Evolutionary conservation across 2,888 invertebrate genomes (phyloP).

Genomic region (Pandemis corylana): DNA sequence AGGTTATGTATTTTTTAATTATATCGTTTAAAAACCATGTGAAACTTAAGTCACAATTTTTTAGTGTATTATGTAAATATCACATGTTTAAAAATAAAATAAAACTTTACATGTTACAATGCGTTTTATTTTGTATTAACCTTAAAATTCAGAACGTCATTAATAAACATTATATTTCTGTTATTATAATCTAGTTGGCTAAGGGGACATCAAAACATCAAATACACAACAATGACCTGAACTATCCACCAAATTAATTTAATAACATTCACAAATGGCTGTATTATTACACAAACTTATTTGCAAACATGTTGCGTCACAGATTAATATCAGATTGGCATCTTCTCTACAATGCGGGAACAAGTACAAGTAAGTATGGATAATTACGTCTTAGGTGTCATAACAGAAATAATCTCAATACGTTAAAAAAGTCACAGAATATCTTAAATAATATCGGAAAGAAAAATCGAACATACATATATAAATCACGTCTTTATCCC

Average conservation of each 20-base stretch:
- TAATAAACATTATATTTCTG: neutral
- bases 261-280: slow-evolving; percentile 16
- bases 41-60: neutral
- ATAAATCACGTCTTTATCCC: no score
- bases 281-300: slow-evolving; percentile 22
- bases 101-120: neutral
- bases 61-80: neutral
- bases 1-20: neutral
- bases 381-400: neutral
- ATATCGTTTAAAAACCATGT: neutral
- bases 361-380: slow-evolving; percentile 49
- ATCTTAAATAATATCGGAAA: no score
- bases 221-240: slow-evolving; percentile 1
- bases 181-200: neutral
- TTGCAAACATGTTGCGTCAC: slow-evolving; percentile 9
- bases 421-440: no score
- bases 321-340: neutral
- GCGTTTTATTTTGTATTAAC: neutral
- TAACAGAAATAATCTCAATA: no score
- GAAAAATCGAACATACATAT: no score
- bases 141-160: neutral
- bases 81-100: neutral
- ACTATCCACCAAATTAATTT: neutral
- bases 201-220: neutral
- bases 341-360: slow-evolving; percentile 30